Evolutionary conservation across 2,888 invertebrate genomes (phyloP).

Genomic region (Drosophila buzzatii): DNA sequence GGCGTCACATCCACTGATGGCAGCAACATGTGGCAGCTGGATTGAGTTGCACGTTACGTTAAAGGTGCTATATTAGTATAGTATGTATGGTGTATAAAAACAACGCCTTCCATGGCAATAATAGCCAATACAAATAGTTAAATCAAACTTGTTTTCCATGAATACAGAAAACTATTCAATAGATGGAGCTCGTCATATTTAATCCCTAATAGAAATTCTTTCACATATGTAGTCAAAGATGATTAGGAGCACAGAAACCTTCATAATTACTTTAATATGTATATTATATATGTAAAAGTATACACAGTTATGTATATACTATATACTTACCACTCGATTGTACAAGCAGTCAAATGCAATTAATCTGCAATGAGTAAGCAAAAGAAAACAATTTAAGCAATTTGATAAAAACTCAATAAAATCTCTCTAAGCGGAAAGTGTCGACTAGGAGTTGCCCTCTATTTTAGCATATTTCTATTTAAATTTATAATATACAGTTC

Average conservation of each 20-base stretch:
- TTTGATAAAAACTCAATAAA: background rate
- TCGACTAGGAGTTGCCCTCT: background rate
- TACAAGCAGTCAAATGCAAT: conserved; percentile 42
- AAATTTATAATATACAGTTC: no score
- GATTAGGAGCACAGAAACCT: background rate
- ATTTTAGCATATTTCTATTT: background rate
- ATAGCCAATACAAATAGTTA: background rate
- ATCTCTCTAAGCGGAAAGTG: background rate
- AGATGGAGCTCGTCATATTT: background rate
- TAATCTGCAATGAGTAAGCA: conserved; percentile 55
- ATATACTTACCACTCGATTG: conserved; percentile 53
- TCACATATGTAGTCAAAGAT: background rate
- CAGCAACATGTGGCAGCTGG: conserved; percentile 35
- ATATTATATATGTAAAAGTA: no score
- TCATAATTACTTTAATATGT: no score
- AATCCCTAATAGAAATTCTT: background rate
- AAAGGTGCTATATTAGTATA: conserved; percentile 18
- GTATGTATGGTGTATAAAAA: background rate
- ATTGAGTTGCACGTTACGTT: conserved; percentile 36
- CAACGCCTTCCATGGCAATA: conserved; percentile 21
- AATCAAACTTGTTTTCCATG: conserved; percentile 14
- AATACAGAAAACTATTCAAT: background rate
- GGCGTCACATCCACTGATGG: conserved; percentile 47
- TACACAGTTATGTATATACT: background rate
- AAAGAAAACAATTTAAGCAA: conserved; percentile 34